Conservation (phyloP, 1,140 invertebrate species). For the Neodiprion pinetum region DNA sequence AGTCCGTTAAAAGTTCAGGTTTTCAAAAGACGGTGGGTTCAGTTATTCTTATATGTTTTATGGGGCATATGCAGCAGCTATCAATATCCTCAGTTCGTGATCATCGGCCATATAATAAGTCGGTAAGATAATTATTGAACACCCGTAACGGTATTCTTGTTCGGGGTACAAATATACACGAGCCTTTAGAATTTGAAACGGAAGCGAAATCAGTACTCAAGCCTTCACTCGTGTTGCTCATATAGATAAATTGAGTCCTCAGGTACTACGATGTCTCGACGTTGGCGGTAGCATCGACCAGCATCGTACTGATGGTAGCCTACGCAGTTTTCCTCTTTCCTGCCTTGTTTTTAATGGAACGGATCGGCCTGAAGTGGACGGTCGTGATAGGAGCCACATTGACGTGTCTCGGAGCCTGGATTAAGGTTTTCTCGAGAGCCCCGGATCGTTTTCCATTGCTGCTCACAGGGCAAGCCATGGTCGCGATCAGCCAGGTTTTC, state of each 20-base stretch:
- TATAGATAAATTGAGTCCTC: background rate
- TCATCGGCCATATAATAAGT: too few relatives aligned
- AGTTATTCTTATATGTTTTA: too few relatives aligned
- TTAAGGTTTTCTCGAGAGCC: slow-evolving; percentile 66
- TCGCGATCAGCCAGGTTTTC: slow-evolving; percentile 69
- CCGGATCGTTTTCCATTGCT: slow-evolving; percentile 67
- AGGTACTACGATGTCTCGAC: slow-evolving; percentile 56
- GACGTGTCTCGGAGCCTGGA: slow-evolving; percentile 69
- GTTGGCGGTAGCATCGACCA: slow-evolving; percentile 67
- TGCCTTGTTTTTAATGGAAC: slow-evolving; percentile 68
- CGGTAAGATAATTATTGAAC: too few relatives aligned
- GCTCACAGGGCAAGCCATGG: slow-evolving; percentile 72
- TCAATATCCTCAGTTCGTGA: too few relatives aligned
- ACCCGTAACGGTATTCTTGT: too few relatives aligned
- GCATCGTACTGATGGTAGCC: slow-evolving; percentile 72
- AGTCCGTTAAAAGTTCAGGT: too few relatives aligned
- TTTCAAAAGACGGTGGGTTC: too few relatives aligned
- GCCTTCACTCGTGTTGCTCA: too few relatives aligned
- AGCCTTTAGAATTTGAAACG: too few relatives aligned
- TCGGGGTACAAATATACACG: too few relatives aligned
- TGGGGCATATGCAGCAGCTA: too few relatives aligned
- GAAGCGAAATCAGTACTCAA: too few relatives aligned
- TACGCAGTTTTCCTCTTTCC: slow-evolving; percentile 74
- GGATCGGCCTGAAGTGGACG: slow-evolving; percentile 50
- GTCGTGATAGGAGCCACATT: slow-evolving; percentile 40